Conservation (phyloP, 2,797 vertebrate species). For the Notolabrus celidotus region DNA sequence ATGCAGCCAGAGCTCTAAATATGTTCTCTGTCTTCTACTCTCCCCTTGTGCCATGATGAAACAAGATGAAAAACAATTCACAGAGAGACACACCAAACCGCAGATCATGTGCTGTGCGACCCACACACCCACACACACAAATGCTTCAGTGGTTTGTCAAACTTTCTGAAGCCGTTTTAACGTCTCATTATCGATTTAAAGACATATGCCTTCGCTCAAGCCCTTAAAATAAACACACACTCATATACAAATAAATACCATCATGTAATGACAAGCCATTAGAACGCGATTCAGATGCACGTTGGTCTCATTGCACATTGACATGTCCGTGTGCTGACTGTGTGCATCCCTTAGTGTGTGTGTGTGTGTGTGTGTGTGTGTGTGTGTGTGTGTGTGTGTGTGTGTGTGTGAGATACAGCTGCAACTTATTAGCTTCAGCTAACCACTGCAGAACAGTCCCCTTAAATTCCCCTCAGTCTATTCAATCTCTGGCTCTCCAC, state of each 20-base stretch:
- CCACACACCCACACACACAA: slow-evolving; percentile 15
- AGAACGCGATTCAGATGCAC: slow-evolving; percentile 39
- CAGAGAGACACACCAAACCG: slow-evolving; percentile 52
- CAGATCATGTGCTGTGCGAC: slow-evolving; percentile 42
- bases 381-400: slow-evolving; percentile 25
- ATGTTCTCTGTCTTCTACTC: slow-evolving; percentile 63
- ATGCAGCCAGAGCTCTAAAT: slow-evolving; percentile 71
- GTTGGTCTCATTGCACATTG: slow-evolving; percentile 44
- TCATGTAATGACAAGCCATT: slow-evolving; percentile 57
- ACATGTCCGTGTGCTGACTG: slow-evolving; percentile 34
- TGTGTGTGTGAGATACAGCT: slow-evolving; percentile 69
- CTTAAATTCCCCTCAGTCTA: slow-evolving; percentile 70
- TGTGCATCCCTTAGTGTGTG: slow-evolving; percentile 34
- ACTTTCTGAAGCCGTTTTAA: slow-evolving; percentile 48
- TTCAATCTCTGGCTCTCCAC: slow-evolving; percentile 70
- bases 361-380: slow-evolving; percentile 33
- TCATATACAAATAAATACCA: slow-evolving; percentile 29
- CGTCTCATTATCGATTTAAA: slow-evolving; percentile 54
- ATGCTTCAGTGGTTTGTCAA: slow-evolving; percentile 47
- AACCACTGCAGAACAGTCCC: slow-evolving; percentile 75
- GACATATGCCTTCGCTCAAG: slow-evolving; percentile 54
- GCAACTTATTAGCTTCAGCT: slow-evolving; percentile 77
- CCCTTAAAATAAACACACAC: slow-evolving; percentile 33
- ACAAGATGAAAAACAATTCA: slow-evolving; percentile 74
- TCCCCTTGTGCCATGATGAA: slow-evolving; percentile 75